Evolutionary conservation across 2,888 invertebrate genomes (phyloP), one percentile per base, ranked within the genome.

Genomic region (Argyra leucocephala): DNA sequence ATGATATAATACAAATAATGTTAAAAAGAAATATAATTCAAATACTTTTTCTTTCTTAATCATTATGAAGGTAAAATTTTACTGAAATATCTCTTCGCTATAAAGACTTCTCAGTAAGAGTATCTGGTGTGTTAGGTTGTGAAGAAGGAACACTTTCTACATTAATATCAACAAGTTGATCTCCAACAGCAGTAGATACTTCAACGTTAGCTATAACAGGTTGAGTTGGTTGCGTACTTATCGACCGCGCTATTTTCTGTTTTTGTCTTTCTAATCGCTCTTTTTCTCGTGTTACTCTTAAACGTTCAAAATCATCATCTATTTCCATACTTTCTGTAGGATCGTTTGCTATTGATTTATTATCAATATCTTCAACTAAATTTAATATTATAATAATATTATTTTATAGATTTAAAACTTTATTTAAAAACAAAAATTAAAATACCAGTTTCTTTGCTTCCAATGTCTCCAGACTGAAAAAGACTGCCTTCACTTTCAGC

Each of bases 261-360:
- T 85, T 78, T 69, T 85, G 83, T 64, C 84, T 83, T 65, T 85
- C 83, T 7, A 82, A 77, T n/a, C 89, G 83, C 74, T 88, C 86
- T 73, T 86, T 86, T 72, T 88, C 87, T 2, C 90, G 82, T 65
- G 85, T 82, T 61, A 83, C 83, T 72, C 87, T 87, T 62, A 91
- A 78, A 66, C 86, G 85, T 61, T 86, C 84, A 73, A 90, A 90
- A 69, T 90, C 89, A 72, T 89, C 89, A 65, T 84, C 82, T 12
- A 77, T 78, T 37, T 77, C 79, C 22, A 72, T 64, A 5, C 63
- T 48, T 24, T 62, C 26, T 10, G 63, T 36, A 26, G 64, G 64
- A 9, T 66, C 67, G 69, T 76, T 77, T 58, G 37, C 68, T 7
- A 75, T 74, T 1, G 74, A 70, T 63, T 71, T 74, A 24, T 72